phyloP scores from a whole-genome alignment of 2,888 invertebrate genomes.

The Lithophane ornitopus region DNA sequence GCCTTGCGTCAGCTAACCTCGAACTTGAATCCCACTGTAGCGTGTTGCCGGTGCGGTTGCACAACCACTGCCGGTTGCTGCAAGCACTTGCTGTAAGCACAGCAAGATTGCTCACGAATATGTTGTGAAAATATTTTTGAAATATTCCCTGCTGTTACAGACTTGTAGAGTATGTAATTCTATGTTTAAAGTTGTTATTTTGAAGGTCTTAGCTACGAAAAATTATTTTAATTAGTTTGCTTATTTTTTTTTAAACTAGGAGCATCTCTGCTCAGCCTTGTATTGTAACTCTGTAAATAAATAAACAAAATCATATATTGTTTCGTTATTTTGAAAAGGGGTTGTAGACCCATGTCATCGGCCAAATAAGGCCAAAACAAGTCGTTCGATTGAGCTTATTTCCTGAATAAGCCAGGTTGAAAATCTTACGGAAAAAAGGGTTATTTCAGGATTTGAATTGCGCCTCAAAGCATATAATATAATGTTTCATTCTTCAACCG shows the following conservation, averaged over 20 bases:
- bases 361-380: background rate
- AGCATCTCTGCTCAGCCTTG: too few relatives aligned
- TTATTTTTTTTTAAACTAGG: too few relatives aligned
- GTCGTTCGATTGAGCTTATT: background rate
- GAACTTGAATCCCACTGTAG: constrained; percentile 67
- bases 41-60: constrained; percentile 60
- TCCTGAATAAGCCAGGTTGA: background rate
- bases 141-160: constrained; percentile 13
- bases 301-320: background rate
- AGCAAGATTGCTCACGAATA: constrained; percentile 15
- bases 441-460: background rate
- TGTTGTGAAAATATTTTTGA: constrained; percentile 57
- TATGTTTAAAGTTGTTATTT: background rate
- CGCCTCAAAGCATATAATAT: background rate
- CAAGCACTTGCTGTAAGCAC: constrained; percentile 15
- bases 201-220: too few relatives aligned
- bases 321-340: background rate
- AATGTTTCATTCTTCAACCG: background rate
- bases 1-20: constrained; percentile 58
- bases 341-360: background rate
- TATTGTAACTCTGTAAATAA: background rate
- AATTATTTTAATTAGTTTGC: too few relatives aligned
- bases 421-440: background rate
- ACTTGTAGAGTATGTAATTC: background rate
- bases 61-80: constrained; percentile 54